phyloP scores from a whole-genome alignment of 2,113 vertebrate species.

The Orycteropus afer region DNA sequence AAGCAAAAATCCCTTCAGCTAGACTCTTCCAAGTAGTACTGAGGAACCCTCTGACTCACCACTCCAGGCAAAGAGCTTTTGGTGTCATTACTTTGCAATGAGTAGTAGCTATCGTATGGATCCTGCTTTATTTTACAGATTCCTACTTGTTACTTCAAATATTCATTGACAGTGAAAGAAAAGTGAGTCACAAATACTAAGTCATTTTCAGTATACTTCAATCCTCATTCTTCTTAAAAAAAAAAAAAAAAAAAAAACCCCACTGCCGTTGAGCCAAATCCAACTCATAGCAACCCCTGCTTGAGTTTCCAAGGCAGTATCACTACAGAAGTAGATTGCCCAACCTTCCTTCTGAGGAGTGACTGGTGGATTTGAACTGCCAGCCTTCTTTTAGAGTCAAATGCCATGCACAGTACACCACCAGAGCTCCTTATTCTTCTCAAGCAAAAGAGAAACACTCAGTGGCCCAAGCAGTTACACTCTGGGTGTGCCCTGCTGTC shows the following conservation, averaged over 20 bases:
- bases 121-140: background rate
- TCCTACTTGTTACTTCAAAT: background rate
- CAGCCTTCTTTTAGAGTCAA: no score
- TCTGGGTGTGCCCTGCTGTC: background rate
- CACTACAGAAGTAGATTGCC: no score
- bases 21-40: background rate
- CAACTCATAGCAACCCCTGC: no score
- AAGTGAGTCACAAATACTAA: background rate
- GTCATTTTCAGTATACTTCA: background rate
- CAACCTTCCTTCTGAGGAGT: no score
- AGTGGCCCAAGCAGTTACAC: background rate
- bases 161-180: background rate
- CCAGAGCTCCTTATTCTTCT: no score
- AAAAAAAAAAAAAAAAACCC: no score
- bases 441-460: background rate
- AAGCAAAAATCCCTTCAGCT: rapidly evolving
- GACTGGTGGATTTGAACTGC: no score
- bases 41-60: background rate
- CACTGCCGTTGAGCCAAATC: no score
- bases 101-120: background rate
- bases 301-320: no score
- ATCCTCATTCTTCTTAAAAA: no score
- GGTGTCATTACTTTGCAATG: background rate
- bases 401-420: no score
- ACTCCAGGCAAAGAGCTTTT: background rate